phyloP scores from a whole-genome alignment of 1,140 invertebrate genomes.

The Caenorhabditis inopinata region DNA sequence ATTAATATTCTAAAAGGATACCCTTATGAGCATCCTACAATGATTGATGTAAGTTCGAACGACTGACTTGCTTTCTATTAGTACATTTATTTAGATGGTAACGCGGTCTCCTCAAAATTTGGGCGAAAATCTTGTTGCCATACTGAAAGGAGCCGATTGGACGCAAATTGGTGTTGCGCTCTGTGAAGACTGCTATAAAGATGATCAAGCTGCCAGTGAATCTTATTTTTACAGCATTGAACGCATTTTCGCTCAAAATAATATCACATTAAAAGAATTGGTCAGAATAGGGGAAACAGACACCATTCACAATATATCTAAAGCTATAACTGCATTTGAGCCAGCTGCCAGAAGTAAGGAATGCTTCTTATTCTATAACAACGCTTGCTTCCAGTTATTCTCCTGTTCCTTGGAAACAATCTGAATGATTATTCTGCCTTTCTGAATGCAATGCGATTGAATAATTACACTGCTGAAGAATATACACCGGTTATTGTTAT shows the following conservation, averaged over 20 bases:
- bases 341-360: neutral
- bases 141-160: neutral
- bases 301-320: neutral
- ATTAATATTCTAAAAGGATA: slow-evolving; percentile 10
- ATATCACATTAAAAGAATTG: neutral
- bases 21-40: neutral
- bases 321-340: neutral
- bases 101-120: neutral
- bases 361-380: too few species aligned
- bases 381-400: neutral
- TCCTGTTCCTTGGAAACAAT: neutral
- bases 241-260: neutral
- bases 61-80: neutral
- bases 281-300: neutral
- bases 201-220: neutral
- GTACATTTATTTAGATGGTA: neutral
- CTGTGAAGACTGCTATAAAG: slow-evolving; percentile 13
- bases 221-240: neutral
- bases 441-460: neutral
- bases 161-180: neutral
- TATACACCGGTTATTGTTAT: slow-evolving; percentile 2
- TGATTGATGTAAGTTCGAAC: neutral
- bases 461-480: slow-evolving; percentile 4
- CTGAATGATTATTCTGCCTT: neutral
- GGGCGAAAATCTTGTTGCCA: neutral